Evolutionary conservation across 1,140 invertebrate species (phyloP).

Genomic region (Aphelenchoides fujianensis): DNA sequence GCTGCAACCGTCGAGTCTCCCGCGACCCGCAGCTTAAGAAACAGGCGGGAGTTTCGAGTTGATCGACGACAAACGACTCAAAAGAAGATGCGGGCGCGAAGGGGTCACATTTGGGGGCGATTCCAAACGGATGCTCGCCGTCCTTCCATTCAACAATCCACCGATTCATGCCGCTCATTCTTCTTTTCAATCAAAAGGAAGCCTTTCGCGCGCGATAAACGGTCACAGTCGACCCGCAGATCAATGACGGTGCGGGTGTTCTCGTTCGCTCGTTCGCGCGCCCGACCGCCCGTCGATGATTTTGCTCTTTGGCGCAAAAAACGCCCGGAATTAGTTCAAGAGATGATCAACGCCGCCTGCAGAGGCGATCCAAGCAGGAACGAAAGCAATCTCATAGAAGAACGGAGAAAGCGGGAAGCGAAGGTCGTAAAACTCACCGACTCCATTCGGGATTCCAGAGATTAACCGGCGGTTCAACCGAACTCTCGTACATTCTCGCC

Average conservation of each 20-base stretch:
- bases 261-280: too few species aligned
- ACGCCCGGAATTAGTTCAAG: background rate
- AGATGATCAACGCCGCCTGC: too few species aligned
- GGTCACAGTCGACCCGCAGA: slow-evolving; percentile 4
- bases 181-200: too few species aligned
- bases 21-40: background rate
- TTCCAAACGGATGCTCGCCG: too few species aligned
- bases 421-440: background rate
- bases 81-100: too few species aligned
- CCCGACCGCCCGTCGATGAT: too few species aligned
- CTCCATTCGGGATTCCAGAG: background rate
- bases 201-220: background rate
- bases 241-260: background rate
- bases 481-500: background rate
- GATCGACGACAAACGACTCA: too few species aligned
- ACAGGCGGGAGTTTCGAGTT: background rate
- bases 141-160: slow-evolving; percentile 1
- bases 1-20: too few species aligned
- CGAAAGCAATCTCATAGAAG: too few species aligned
- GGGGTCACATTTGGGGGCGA: too few species aligned
- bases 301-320: background rate
- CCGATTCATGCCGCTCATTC: slow-evolving; percentile 2
- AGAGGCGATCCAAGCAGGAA: too few species aligned
- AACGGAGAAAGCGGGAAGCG: background rate
- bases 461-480: background rate